Conservation (phyloP, 2,888 invertebrate genomes). For the Eumerus sabulonum region DNA sequence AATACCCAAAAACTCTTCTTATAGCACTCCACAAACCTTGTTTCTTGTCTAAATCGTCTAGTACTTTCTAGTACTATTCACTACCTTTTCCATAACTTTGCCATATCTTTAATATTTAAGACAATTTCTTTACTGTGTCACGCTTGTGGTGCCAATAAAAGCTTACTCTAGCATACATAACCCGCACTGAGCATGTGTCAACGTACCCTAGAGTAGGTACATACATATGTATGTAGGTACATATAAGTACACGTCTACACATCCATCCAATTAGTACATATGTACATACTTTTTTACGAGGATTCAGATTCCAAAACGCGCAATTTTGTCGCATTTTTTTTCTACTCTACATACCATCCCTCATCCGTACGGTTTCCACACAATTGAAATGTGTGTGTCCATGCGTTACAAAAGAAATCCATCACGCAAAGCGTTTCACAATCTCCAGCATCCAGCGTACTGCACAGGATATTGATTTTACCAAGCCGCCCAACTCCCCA, state of each 20-base stretch:
- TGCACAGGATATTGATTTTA: too few species aligned
- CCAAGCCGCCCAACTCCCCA: neutral
- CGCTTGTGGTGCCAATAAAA: constrained; percentile 39
- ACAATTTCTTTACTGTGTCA: too few species aligned
- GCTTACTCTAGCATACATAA: constrained; percentile 58
- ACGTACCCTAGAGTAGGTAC: neutral
- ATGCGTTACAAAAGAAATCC: constrained; percentile 7
- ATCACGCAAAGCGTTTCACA: constrained; percentile 11
- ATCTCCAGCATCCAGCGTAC: too few species aligned
- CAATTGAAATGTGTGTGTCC: too few species aligned
- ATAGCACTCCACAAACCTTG: too few species aligned
- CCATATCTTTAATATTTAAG: too few species aligned
- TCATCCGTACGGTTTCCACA: neutral
- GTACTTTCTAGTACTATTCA: neutral
- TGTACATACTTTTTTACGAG: constrained; percentile 7
- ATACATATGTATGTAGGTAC: too few species aligned
- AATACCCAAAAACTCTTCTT: too few species aligned
- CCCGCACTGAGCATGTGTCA: constrained; percentile 63
- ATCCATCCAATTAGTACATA: constrained; percentile 11
- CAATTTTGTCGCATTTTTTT: too few species aligned
- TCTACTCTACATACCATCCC: neutral
- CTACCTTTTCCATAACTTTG: neutral
- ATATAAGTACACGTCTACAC: neutral
- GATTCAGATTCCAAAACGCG: constrained; percentile 19
- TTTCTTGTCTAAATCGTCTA: neutral